Evolutionary conservation across 1,140 invertebrate genomes (phyloP).

Genomic region (Drosophila melanogaster): Release_6_plus_ISO1_MT NT_037436.4:2783501-2784000

Average conservation of each 20-base stretch:
- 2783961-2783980: slow-evolving; percentile 89
- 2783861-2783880: slow-evolving; percentile 96
- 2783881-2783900: slow-evolving; percentile 96
- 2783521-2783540: not conserved
- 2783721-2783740: slow-evolving; percentile 86
- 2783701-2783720: too few relatives aligned
- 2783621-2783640: not conserved
- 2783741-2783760: slow-evolving; percentile 90
- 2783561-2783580: not conserved
- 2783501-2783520: not conserved
- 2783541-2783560: not conserved
- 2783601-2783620: too few relatives aligned
- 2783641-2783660: not conserved
- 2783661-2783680: too few relatives aligned
- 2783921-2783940: slow-evolving; percentile 91
- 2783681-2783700: too few relatives aligned
- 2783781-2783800: slow-evolving; percentile 97
- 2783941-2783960: slow-evolving; percentile 90
- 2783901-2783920: slow-evolving; percentile 88
- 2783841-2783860: slow-evolving; percentile 91
- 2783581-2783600: too few relatives aligned
- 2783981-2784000: slow-evolving; percentile 95
- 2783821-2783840: slow-evolving; percentile 94
- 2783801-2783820: slow-evolving; percentile 94
- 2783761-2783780: slow-evolving; percentile 93